Conservation (phyloP, 2,888 invertebrate species). For the Xestia ashworthii region DNA sequence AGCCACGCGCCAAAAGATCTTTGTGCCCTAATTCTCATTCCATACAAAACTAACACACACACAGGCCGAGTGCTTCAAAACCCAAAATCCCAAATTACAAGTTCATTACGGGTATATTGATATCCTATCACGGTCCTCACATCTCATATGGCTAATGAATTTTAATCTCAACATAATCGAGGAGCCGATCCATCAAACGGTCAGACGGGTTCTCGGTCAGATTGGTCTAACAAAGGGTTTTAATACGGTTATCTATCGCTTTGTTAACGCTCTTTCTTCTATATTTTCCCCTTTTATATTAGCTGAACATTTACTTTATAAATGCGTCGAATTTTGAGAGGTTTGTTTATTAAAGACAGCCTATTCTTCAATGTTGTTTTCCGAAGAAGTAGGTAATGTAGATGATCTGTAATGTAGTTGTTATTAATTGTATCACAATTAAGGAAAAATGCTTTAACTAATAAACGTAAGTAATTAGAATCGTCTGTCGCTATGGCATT, state of each 20-base stretch:
- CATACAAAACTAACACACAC: not conserved
- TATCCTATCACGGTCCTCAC: slow-evolving; percentile 56
- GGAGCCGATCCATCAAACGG: slow-evolving; percentile 83
- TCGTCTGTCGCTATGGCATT: not conserved
- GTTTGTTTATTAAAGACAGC: not conserved
- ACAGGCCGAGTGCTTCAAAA: slow-evolving; percentile 2
- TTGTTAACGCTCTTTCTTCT: slow-evolving; percentile 85
- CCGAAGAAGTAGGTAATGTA: too few relatives aligned
- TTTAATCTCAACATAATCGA: slow-evolving; percentile 75
- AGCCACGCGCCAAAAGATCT: too few relatives aligned
- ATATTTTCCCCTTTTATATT: slow-evolving; percentile 66
- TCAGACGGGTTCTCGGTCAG: slow-evolving; percentile 67
- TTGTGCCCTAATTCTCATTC: not conserved
- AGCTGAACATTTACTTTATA: slow-evolving; percentile 26
- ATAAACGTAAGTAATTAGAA: not conserved
- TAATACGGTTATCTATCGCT: slow-evolving; percentile 85
- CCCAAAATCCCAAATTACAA: slow-evolving; percentile 43
- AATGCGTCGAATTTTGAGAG: slow-evolving; percentile 42
- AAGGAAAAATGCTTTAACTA: not conserved
- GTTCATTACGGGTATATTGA: slow-evolving; percentile 52
- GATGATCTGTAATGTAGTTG: not conserved
- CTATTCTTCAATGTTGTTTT: not conserved
- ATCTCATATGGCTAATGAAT: slow-evolving; percentile 70
- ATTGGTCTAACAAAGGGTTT: slow-evolving; percentile 84
- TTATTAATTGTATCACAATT: not conserved